Conservation (phyloP, 2,113 vertebrate genomes). For the Entosphenus tridentatus region DNA sequence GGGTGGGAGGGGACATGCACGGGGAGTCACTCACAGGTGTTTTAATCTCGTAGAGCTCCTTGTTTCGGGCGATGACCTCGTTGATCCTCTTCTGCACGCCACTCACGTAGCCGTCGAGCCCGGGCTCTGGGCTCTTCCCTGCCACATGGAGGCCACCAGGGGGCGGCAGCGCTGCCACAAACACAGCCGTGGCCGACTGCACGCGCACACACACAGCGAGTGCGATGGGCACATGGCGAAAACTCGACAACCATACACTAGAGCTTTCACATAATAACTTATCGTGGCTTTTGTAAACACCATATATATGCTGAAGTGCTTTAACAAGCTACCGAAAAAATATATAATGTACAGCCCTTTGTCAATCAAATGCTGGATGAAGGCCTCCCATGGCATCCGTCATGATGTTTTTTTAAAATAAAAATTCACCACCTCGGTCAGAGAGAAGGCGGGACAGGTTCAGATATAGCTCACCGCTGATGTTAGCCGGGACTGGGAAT, state of each 20-base stretch:
- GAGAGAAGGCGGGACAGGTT: neutral
- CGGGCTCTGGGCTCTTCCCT: conserved; percentile 70
- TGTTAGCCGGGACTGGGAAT: no score
- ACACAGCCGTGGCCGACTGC: conserved; percentile 89
- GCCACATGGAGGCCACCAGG: conserved; percentile 88
- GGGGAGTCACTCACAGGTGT: conserved; percentile 44
- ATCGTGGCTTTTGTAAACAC: neutral
- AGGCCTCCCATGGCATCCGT: no score
- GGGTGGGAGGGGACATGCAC: no score
- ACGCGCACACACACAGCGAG: conserved; percentile 1
- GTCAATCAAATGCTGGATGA: no score
- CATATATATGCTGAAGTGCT: no score
- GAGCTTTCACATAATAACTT: conserved; percentile 2
- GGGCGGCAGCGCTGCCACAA: conserved; percentile 53
- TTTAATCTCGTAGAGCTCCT: conserved; percentile 69
- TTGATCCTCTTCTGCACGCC: conserved; percentile 93
- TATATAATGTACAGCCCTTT: no score
- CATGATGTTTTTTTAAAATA: no score
- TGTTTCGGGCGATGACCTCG: conserved; percentile 73
- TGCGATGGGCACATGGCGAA: no score
- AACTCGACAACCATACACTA: no score
- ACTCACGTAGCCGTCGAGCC: conserved; percentile 64
- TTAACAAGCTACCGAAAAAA: no score
- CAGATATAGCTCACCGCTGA: neutral
- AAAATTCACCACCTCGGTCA: neutral